Conservation (phyloP, 92 coral and sea anemone species). For the Epizoanthus stellaris region DNA sequence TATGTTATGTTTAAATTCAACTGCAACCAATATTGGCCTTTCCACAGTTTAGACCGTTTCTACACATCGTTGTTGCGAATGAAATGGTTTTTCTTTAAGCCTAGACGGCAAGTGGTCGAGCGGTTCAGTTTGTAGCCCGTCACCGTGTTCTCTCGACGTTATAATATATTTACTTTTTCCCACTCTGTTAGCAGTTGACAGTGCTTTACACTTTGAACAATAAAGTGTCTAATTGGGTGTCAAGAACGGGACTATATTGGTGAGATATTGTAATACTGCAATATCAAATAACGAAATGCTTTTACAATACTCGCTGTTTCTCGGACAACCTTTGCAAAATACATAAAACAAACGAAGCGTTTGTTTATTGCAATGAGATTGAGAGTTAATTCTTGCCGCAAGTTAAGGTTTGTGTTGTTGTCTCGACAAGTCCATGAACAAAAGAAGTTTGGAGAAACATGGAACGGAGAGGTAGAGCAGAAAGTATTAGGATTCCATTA, state of each 20-base stretch:
- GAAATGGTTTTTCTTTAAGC: too few relatives aligned
- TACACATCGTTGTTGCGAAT: too few relatives aligned
- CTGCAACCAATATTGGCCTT: too few relatives aligned
- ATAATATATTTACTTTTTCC: not conserved
- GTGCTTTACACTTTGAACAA: not conserved
- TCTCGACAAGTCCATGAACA: not conserved
- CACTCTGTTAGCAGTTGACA: too few relatives aligned
- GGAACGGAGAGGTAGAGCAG: constrained; percentile 7
- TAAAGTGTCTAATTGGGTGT: not conserved
- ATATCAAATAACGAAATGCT: not conserved
- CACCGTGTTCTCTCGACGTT: not conserved
- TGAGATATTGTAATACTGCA: not conserved
- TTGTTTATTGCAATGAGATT: not conserved
- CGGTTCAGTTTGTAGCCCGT: not conserved
- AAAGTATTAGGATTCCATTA: not conserved
- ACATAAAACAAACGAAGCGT: not conserved
- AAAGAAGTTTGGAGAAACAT: not conserved
- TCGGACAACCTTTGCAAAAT: constrained; percentile 6
- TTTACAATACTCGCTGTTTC: not conserved
- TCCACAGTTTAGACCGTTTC: not conserved
- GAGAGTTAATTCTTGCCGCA: too few relatives aligned
- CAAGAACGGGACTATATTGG: not conserved
- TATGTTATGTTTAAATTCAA: not conserved
- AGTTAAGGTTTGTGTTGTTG: not conserved
- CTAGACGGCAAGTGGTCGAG: too few relatives aligned